Percentiles rank a stretch among this genome's conserved stretches.
Evolutionary conservation across 1,140 invertebrate genomes (phyloP).

Genomic region (Caenorhabditis inopinata): DNA sequence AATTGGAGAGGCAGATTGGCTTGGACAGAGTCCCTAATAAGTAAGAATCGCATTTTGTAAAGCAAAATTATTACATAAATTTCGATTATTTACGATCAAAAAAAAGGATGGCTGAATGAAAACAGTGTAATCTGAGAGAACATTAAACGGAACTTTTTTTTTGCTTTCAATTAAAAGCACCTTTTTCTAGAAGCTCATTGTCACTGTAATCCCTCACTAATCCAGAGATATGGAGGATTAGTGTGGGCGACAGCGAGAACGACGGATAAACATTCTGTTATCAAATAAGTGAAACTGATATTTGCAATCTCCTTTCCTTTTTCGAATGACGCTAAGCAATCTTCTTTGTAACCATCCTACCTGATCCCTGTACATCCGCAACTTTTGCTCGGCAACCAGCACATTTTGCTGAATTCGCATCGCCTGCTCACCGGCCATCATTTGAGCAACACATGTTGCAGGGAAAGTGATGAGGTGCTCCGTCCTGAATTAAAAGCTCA

Average conservation of each 20-base stretch:
- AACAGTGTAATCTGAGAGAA: no score
- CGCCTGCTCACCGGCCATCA: constrained; percentile 58
- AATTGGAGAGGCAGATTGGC: no score
- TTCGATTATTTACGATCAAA: no score
- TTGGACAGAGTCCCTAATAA: no score
- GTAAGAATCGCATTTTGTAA: no score
- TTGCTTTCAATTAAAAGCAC: not conserved
- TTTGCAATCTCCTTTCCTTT: not conserved
- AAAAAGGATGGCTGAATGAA: no score
- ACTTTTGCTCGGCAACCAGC: constrained; percentile 42
- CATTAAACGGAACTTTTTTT: not conserved
- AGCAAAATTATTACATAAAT: no score
- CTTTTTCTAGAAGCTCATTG: not conserved
- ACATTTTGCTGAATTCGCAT: constrained; percentile 63
- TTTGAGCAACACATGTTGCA: constrained; percentile 59
- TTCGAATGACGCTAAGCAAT: constrained; percentile 1
- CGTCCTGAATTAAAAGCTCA: constrained; percentile 39
- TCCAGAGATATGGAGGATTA: not conserved
- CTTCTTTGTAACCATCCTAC: constrained; percentile 40
- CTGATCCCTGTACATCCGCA: constrained; percentile 55
- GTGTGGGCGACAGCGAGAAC: not conserved
- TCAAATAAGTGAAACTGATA: not conserved
- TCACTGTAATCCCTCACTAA: constrained; percentile 14
- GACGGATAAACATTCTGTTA: not conserved
- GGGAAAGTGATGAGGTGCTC: constrained; percentile 62